These are phyloP conservation scores for Diaphora mendica DNA, from an alignment of 2,888 invertebrate species.

Conservation along the genomic window DNA sequence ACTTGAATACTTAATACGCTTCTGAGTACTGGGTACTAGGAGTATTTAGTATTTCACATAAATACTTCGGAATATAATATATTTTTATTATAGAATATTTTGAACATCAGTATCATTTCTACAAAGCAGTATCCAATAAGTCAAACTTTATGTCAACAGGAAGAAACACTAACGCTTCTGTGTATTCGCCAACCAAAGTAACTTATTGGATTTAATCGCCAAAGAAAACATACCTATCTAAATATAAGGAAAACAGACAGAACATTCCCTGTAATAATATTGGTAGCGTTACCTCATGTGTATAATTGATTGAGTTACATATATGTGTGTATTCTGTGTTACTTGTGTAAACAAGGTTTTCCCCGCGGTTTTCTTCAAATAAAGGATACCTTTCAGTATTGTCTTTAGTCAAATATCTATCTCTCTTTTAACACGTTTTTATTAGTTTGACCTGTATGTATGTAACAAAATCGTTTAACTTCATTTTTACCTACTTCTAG, in stretches of 20 bases:
- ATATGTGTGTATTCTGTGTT: neutral
- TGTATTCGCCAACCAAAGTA: neutral
- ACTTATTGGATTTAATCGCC: neutral
- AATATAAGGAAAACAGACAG: neutral
- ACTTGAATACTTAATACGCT: too few species aligned
- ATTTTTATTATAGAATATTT: too few species aligned
- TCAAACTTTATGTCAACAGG: slow-evolving; percentile 2
- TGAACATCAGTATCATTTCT: neutral
- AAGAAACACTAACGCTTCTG: neutral
- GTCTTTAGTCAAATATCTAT: neutral
- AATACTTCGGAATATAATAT: too few species aligned
- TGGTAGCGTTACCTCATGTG: neutral
- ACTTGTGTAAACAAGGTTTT: neutral
- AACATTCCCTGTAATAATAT: neutral
- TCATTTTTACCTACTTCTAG: too few species aligned
- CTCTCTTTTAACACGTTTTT: too few species aligned
- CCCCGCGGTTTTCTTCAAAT: neutral
- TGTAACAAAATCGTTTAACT: too few species aligned
- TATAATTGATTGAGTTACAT: neutral
- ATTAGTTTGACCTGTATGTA: too few species aligned
- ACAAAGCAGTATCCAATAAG: neutral
- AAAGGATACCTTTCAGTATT: neutral
- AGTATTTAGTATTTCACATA: too few species aligned
- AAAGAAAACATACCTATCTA: neutral
- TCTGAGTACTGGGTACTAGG: too few species aligned